Conservation (phyloP, 1,140 invertebrate species). For the Papilio machaon region DNA sequence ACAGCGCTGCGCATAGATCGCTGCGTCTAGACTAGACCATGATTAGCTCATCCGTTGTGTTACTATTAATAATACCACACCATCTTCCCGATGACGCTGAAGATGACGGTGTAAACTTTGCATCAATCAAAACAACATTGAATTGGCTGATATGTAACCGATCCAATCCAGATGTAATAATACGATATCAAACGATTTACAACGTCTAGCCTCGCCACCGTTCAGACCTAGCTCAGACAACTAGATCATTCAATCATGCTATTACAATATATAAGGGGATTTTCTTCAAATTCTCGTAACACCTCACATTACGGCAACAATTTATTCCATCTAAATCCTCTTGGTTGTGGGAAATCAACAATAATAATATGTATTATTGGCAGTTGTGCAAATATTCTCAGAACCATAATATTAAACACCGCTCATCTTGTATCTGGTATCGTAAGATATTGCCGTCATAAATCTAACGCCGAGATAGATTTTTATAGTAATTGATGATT, state of each 20-base stretch:
- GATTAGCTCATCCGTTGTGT: constrained; percentile 28
- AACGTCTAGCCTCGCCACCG: not conserved
- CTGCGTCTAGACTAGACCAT: constrained; percentile 3
- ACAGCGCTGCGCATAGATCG: not conserved
- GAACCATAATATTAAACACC: not conserved
- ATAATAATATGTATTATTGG: not conserved
- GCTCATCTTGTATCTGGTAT: not conserved
- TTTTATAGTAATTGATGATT: constrained; percentile 19
- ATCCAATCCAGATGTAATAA: not conserved
- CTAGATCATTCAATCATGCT: not conserved
- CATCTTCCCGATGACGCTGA: not conserved
- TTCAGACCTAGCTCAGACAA: not conserved
- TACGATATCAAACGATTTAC: not conserved
- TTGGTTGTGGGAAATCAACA: not conserved
- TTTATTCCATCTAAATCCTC: not conserved
- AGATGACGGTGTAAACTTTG: not conserved
- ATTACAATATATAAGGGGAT: not conserved
- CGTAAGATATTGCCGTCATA: constrained; percentile 12
- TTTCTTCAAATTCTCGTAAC: not conserved
- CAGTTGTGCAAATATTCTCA: constrained; percentile 8
- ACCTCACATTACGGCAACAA: not conserved
- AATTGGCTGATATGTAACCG: not conserved
- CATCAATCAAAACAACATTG: constrained; percentile 9
- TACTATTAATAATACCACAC: constrained; percentile 22
- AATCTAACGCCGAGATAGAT: not conserved